Conservation (phyloP, 2,888 invertebrate species). For the Epinotia nisella region DNA sequence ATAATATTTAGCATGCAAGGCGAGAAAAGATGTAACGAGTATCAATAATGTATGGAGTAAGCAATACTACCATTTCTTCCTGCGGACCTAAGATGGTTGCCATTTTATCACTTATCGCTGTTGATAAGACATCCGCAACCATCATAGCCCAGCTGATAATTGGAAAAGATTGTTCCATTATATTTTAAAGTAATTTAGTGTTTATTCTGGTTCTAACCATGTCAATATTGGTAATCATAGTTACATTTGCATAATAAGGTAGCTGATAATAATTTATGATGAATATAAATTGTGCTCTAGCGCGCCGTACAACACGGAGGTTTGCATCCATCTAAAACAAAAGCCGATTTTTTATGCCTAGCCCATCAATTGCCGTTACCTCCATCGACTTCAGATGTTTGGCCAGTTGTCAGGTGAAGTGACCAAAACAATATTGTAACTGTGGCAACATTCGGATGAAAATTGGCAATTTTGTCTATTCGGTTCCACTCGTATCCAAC, state of each 20-base stretch:
- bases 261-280: neutral
- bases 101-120: no score
- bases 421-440: neutral
- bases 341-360: neutral
- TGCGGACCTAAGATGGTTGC: no score
- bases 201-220: neutral
- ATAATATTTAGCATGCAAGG: neutral
- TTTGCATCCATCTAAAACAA: neutral
- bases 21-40: neutral
- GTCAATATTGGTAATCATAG: neutral
- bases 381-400: neutral
- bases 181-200: neutral
- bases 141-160: no score
- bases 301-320: neutral
- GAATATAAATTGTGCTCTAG: neutral
- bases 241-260: neutral
- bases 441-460: neutral
- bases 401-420: neutral
- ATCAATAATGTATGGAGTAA: no score
- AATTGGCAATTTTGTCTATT: slow-evolving; percentile 3
- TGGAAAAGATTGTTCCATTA: no score
- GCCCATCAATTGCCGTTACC: neutral
- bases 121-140: no score
- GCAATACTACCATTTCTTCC: no score
- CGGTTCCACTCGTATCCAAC: neutral